Evolutionary conservation across 2,888 invertebrate genomes (phyloP).

Genomic region (Calameuta idolon): DNA sequence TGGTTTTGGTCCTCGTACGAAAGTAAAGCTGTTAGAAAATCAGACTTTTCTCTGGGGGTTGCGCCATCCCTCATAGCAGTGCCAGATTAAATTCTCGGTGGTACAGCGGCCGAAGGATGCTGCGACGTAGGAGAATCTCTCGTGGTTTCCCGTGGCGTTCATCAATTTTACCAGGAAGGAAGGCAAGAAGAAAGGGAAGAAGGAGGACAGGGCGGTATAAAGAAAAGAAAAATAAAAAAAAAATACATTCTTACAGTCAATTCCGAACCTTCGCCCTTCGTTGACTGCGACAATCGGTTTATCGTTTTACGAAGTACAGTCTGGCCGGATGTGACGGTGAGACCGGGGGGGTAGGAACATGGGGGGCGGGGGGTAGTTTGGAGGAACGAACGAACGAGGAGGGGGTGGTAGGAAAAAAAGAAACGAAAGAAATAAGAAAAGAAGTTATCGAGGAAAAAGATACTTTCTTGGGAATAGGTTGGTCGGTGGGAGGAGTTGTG

Average conservation of each 20-base stretch:
- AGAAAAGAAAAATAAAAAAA: constrained; percentile 5
- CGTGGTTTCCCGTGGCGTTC: not conserved
- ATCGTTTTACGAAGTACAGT: constrained; percentile 29
- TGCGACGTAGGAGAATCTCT: not conserved
- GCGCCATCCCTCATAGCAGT: not conserved
- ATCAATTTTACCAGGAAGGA: not conserved
- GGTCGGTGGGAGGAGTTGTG: not conserved
- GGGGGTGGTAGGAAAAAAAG: constrained; percentile 23
- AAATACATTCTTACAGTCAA: not conserved
- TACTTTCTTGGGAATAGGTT: constrained; percentile 31
- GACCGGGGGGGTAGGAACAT: not conserved
- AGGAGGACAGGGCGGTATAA: not conserved
- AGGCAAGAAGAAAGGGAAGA: constrained; percentile 10
- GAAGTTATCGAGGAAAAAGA: constrained; percentile 44
- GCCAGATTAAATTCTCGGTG: not conserved
- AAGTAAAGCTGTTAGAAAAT: not conserved
- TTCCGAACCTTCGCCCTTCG: constrained; percentile 22
- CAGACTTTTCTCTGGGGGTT: not conserved
- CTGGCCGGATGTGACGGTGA: not conserved
- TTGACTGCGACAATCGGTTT: constrained; percentile 46
- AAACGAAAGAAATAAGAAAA: constrained; percentile 18
- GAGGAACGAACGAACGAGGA: constrained; percentile 6
- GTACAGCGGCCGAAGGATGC: not conserved
- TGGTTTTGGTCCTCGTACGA: not conserved
- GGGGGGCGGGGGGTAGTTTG: not conserved